Evolutionary conservation across 2,797 vertebrate genomes (phyloP).

Genomic region (Brachymystax lenok): DNA sequence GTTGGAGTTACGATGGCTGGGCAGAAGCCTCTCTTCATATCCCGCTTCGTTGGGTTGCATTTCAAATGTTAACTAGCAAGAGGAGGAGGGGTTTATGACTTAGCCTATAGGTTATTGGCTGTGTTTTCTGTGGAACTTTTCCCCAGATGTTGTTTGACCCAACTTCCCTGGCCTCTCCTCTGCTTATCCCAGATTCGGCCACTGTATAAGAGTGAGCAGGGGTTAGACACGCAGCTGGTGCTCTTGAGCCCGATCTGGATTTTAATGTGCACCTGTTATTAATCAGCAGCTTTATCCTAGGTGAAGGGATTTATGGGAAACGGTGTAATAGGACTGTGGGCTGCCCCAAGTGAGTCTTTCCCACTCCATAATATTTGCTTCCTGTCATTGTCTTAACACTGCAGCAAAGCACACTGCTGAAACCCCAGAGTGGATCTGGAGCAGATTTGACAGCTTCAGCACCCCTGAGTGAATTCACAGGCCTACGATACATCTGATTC

Average conservation of each 20-base stretch:
- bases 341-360: slow-evolving; percentile 27
- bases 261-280: slow-evolving; percentile 71
- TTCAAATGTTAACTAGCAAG: slow-evolving; percentile 26
- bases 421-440: slow-evolving; percentile 27
- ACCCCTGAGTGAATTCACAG: slow-evolving; percentile 9
- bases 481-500: slow-evolving; percentile 24
- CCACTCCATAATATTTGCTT: slow-evolving; percentile 49
- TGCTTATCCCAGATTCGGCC: slow-evolving; percentile 6
- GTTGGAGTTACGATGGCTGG: slow-evolving; percentile 41
- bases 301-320: slow-evolving; percentile 61
- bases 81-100: background rate
- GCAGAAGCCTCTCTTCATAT: slow-evolving; percentile 30
- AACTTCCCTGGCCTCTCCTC: background rate
- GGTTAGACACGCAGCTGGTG: slow-evolving; percentile 53
- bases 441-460: slow-evolving; percentile 18
- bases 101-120: background rate
- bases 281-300: slow-evolving; percentile 68
- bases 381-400: slow-evolving; percentile 30
- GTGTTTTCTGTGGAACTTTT: slow-evolving; percentile 31
- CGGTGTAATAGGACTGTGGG: slow-evolving; percentile 49
- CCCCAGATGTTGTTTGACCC: slow-evolving; percentile 4
- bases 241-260: slow-evolving; percentile 55
- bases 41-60: slow-evolving; percentile 38
- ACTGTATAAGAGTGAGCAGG: slow-evolving; percentile 37
- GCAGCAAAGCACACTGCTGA: slow-evolving; percentile 39